These are phyloP conservation scores for Drosophila busckii DNA, from an alignment of 1,140 invertebrate species.

Conservation along the genomic window DNA sequence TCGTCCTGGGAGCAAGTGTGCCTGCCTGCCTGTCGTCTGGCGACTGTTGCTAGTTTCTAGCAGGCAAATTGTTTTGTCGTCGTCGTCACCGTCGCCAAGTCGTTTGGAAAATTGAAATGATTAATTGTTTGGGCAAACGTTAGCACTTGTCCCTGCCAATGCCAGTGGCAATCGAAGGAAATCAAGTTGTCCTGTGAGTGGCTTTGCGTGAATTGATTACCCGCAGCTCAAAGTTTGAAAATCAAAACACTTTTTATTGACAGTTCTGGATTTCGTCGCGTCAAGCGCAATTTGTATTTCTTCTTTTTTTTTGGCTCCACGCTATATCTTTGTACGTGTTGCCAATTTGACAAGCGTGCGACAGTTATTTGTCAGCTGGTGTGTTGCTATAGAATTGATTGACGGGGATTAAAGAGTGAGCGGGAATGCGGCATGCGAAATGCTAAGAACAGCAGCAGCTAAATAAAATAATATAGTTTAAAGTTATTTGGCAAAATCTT, in stretches of 20 bases:
- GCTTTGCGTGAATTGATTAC: slow-evolving; percentile 37
- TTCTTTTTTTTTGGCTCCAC: not conserved
- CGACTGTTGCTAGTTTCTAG: not conserved
- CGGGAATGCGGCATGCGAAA: too few relatives aligned
- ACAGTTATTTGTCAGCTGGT: slow-evolving; percentile 44
- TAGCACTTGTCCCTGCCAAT: slow-evolving; percentile 27
- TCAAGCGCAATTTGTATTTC: not conserved
- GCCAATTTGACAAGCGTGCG: slow-evolving; percentile 32
- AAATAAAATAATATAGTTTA: too few relatives aligned
- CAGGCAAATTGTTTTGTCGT: slow-evolving; percentile 41
- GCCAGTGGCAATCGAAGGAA: not conserved
- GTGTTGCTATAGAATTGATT: too few relatives aligned
- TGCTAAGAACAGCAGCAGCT: not conserved
- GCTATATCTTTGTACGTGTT: not conserved
- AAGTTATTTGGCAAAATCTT: too few relatives aligned
- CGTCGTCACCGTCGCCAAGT: slow-evolving; percentile 34
- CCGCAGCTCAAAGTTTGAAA: slow-evolving; percentile 39
- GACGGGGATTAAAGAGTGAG: not conserved
- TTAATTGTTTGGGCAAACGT: slow-evolving; percentile 49
- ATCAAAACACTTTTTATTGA: slow-evolving; percentile 51
- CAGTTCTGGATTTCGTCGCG: slow-evolving; percentile 27
- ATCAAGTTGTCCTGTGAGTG: slow-evolving; percentile 24
- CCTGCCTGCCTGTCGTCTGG: slow-evolving; percentile 1
- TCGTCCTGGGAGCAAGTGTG: too few relatives aligned
- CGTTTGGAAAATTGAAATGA: slow-evolving; percentile 64